Conservation (phyloP, 1,140 invertebrate species). For the Bilobella aurantiaca region DNA sequence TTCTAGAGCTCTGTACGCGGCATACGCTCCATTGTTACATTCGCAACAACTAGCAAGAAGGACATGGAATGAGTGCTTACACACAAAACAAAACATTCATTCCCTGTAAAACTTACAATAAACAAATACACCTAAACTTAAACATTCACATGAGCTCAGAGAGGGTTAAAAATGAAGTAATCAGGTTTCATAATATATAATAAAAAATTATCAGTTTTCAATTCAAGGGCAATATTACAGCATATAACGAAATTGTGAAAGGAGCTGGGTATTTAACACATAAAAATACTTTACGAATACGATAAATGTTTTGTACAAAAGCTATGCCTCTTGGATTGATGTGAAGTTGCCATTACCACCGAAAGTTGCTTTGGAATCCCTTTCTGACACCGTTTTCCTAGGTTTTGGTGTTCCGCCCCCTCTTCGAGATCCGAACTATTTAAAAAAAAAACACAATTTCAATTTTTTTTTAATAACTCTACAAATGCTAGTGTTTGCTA, state of each 20-base stretch:
- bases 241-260: background rate
- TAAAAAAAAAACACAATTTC: background rate
- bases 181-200: background rate
- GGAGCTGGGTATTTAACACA: too few species aligned
- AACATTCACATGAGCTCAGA: too few species aligned
- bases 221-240: background rate
- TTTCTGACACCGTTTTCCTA: conserved; percentile 7
- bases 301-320: too few species aligned
- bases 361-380: conserved; percentile 2
- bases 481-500: background rate
- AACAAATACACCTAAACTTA: background rate
- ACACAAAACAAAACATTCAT: background rate
- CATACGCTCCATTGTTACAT: conserved; percentile 72
- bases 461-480: background rate
- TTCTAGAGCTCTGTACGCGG: conserved; percentile 75
- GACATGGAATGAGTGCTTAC: conserved; percentile 37
- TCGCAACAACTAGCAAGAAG: conserved; percentile 58
- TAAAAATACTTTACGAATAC: too few species aligned
- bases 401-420: conserved; percentile 18
- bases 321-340: conserved; percentile 21
- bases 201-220: too few species aligned
- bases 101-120: background rate
- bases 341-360: conserved; percentile 16
- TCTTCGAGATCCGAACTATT: background rate
- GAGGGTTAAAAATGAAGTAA: background rate